Base-by-base conservation (phyloP, 64 coral and sea anemone genomes). In the Dendronephthya gigantea region DNA sequence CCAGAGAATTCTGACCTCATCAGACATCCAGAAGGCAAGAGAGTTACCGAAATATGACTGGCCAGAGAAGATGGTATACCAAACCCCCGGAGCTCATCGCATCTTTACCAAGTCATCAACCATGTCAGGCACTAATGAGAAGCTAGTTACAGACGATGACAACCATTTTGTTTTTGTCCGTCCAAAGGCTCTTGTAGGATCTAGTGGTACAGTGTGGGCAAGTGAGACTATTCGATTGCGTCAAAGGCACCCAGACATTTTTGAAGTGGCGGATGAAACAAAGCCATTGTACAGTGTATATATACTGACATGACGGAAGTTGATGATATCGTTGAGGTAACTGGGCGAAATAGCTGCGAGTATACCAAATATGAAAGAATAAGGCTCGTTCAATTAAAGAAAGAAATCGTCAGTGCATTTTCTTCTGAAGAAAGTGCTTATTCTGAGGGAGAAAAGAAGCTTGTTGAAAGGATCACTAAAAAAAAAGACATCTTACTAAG, bases 1-100 rank as follows among this genome's bases (percentile, higher is more conserved):
- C 4, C 19, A 30, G 58, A 30, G 3, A 66, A 68, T 85, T 59
- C 65, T 85, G 52, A 55, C 28, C 28, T 2, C 59, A 2, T 35
- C 49, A 52, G 84, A 40, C 36, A 33, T 50, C 12, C 13, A 85
- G 23, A 52, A 55, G 35, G 84, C 84, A 59, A 85, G 84, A 86
- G 59, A 86, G 35, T 43, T 86, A 8, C 52, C 84, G 7, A 45
- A 45, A 11, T 45, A 45, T 45, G 41, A 45, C 41, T 45, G 41
- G 41, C 41, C 41, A 45, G 41, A 86, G 68, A 43, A 68, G 40
- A 2, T 65, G n/a, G 52, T 86, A 47, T 65, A 69, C 7, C 85
- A 86, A 66, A 48, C 58, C 2, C 58, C 58, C 2, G 19, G 19
- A 22, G 29, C 58, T 5, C 58, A 66, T 66, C 19, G 58, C 19